phyloP scores from a whole-genome alignment of 2,113 vertebrate genomes.

The Larimichthys polyactis region DNA sequence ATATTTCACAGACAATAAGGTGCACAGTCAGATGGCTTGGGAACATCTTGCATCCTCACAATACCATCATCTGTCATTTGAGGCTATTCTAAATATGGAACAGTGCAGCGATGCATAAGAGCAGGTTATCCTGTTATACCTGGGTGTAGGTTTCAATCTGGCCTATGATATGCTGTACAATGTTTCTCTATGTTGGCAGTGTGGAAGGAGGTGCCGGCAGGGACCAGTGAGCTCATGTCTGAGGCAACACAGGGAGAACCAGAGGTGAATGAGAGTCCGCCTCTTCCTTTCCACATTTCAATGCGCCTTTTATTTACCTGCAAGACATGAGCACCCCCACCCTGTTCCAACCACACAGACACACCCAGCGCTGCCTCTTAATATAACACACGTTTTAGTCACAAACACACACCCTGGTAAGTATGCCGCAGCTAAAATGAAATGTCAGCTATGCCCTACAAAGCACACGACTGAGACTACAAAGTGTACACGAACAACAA shows the following conservation, averaged over 20 bases:
- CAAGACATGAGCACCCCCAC: conserved; percentile 64
- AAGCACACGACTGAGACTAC: neutral
- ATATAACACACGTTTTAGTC: conserved; percentile 39
- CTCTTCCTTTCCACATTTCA: conserved; percentile 69
- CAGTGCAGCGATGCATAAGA: conserved; percentile 12
- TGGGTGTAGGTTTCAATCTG: conserved; percentile 31
- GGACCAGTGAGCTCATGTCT: conserved; percentile 70
- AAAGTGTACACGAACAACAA: conserved; percentile 12
- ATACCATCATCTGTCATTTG: conserved; percentile 35
- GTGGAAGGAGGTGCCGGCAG: conserved; percentile 45
- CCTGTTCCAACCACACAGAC: conserved; percentile 78
- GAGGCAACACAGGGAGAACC: conserved; percentile 35
- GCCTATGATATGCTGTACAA: conserved; percentile 27
- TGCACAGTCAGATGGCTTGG: conserved; percentile 41
- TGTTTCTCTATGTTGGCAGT: conserved; percentile 32
- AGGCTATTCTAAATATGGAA: conserved; percentile 60
- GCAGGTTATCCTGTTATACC: conserved; percentile 21
- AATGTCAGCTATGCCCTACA: neutral
- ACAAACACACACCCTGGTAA: conserved; percentile 46
- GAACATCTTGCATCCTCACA: conserved; percentile 51
- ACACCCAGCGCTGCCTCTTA: conserved; percentile 69
- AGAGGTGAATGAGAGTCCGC: conserved; percentile 31
- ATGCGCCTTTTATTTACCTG: conserved; percentile 81
- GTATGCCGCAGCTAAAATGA: conserved; percentile 47
- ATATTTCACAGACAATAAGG: conserved; percentile 38